phyloP scores from a whole-genome alignment of 2,797 vertebrate genomes.

The Limnodromus scolopaceus region DNA sequence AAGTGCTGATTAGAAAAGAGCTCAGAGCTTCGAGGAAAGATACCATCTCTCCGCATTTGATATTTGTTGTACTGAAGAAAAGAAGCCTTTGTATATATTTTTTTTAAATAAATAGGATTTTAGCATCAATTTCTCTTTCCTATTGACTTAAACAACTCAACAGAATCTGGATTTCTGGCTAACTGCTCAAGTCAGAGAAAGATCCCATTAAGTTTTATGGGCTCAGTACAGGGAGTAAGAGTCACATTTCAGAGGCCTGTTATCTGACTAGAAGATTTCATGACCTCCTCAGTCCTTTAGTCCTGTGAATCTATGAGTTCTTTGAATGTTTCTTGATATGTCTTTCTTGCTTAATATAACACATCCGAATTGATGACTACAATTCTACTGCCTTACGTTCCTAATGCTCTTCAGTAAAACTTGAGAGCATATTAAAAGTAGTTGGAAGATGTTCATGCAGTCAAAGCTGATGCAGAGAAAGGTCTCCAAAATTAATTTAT shows the following conservation, averaged over 20 bases:
- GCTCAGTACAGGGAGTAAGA: neutral
- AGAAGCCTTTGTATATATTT: neutral
- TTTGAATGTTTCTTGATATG: neutral
- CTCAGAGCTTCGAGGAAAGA: conserved; percentile 18
- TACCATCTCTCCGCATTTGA: neutral
- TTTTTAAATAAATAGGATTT: neutral
- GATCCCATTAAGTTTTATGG: neutral
- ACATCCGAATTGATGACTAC: neutral
- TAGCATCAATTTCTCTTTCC: conserved; percentile 1
- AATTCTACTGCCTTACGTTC: neutral
- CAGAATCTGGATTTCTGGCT: conserved; percentile 1
- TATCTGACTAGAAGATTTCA: neutral
- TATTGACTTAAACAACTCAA: conserved; percentile 15
- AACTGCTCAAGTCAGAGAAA: neutral
- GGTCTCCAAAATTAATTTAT: neutral
- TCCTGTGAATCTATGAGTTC: neutral
- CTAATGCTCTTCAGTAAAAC: neutral
- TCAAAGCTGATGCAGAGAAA: neutral
- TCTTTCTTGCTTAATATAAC: neutral
- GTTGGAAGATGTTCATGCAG: neutral
- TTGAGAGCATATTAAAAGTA: neutral
- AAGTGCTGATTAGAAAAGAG: conserved; percentile 25
- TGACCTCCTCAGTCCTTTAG: neutral
- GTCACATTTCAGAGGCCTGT: neutral
- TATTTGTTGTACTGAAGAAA: conserved; percentile 21